Percentiles rank a stretch among this genome's conserved stretches.
Conservation (phyloP, 2,888 invertebrate genomes). For the Apodemia mormo region DNA sequence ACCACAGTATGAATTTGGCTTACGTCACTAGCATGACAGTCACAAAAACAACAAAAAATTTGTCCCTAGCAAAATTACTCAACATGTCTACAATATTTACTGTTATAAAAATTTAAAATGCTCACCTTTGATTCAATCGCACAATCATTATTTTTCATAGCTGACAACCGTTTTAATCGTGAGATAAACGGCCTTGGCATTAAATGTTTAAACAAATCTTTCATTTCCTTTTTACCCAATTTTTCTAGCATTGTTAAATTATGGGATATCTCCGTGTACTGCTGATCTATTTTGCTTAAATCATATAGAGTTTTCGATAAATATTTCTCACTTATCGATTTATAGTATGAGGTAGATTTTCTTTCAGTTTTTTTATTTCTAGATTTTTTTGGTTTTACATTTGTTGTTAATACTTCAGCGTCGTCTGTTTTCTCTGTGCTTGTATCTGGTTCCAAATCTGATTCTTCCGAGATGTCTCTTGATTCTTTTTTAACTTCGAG, state of each 20-base stretch:
- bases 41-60: no score
- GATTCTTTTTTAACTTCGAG: slow-evolving; percentile 1
- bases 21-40: no score
- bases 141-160: slow-evolving; percentile 4
- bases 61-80: no score
- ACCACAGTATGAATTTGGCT: no score
- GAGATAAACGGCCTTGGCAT: neutral
- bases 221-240: neutral
- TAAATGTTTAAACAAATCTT: neutral
- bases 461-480: neutral
- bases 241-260: neutral
- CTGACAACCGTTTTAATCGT: neutral
- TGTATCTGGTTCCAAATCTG: slow-evolving; percentile 1
- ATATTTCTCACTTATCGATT: neutral
- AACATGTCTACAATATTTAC: no score
- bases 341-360: neutral
- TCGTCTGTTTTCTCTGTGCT: neutral
- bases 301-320: slow-evolving; percentile 2
- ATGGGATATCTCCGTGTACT: neutral
- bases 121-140: neutral
- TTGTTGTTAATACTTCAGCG: neutral
- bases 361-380: neutral
- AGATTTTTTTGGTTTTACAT: neutral
- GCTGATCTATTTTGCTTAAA: neutral
- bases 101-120: neutral